Evolutionary conservation across 2,888 invertebrate species (phyloP), one percentile per base, ranked within the genome.

Genomic region (Ceramica pisi): DNA sequence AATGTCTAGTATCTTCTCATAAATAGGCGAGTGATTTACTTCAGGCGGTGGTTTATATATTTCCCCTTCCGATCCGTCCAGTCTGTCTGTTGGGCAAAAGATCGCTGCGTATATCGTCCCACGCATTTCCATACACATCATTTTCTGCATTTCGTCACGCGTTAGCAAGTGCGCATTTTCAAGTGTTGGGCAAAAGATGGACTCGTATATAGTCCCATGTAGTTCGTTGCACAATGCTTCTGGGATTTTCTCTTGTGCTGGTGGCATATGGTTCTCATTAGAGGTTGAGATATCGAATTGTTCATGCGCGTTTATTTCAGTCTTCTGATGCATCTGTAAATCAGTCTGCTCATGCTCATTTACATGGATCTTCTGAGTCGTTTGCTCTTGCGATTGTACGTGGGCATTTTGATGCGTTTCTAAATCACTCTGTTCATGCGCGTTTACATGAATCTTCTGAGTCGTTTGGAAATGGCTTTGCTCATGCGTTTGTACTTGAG

Each of bases 101-200:
- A 68, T 69, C 8, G 23, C 44, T 0, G 16, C 69, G 7, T 68
- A 68, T 55, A 68, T 55, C 5, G 69, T 70, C 2, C 55, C 69
- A 21, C 38, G 46, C 70, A 69, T 69, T 55, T 38, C 14, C 9
- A 46, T 26, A 46, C 69, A 69, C 70, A 69, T 70, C 46, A 38
- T 46, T 70, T 69, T 6, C 6, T 46, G 38, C 69, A 48, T 71
- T 23, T 41, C 7, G 6, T 48, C 14, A 21, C 21, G 56, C 6
- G 46, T 38, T 44, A 16, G 23, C 16, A 53, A 16, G 23, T 46
- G 9, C 0, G 10, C 21, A 55, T 14, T 56, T 21, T 46, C 41
- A 23, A 4, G 14, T 35, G 41, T 14, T 31, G 12, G 35, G 59
- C 70, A 70, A 71, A 70, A 70, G 3, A 70, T 71, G 31, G 71